Evolutionary conservation across 2,797 vertebrate genomes (phyloP), one percentile per base, ranked within the genome.

Genomic region (Rhodeus uyekii): DNA sequence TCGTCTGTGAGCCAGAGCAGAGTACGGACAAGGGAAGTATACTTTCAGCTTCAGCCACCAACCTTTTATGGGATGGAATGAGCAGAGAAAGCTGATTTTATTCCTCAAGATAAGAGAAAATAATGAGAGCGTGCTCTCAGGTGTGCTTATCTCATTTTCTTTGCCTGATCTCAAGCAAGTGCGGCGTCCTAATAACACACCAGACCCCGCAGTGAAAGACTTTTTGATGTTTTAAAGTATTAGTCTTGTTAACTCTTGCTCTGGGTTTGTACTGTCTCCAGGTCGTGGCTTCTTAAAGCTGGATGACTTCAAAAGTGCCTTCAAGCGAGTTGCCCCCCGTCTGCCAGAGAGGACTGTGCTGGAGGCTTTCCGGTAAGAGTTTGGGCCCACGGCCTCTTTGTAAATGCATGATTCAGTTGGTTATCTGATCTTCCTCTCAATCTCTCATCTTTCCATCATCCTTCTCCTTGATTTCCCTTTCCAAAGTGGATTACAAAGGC

Each of bases 261-360:
- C 24, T 55, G 29, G 24, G 5, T 81, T 68, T 82, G 63, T 39
- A 19, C 60, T 82, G 38, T 58, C 36, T 58, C 55, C 90, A 96
- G 90, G 89, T 84, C 92, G 82, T 85, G 89, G 90, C 63, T 94
- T 95, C 91, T 90, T 96, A 71, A 93, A 92, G 76, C 83, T 93
- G 78, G 90, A 95, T 84, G 93, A 95, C 90, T 95, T 96, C 87
- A 90, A 90, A 83, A 92, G 87, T 83, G 90, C 89, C 3, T 96
- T 95, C 83, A 87, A 12, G 46, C 90, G 61, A 3, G 72, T 93
- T 89, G 92, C 90, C 78, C 88, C 93, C 18, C 91, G 84, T 19
- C 89, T 96, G 60, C 86, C 91, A 0, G 90, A 91, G 72, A 93
- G 93, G 86, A 91, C 90, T 0, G 27, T 91, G 38, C 83, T 92